Conservation (phyloP, 2,797 vertebrate genomes). For the Squalus acanthias region DNA sequence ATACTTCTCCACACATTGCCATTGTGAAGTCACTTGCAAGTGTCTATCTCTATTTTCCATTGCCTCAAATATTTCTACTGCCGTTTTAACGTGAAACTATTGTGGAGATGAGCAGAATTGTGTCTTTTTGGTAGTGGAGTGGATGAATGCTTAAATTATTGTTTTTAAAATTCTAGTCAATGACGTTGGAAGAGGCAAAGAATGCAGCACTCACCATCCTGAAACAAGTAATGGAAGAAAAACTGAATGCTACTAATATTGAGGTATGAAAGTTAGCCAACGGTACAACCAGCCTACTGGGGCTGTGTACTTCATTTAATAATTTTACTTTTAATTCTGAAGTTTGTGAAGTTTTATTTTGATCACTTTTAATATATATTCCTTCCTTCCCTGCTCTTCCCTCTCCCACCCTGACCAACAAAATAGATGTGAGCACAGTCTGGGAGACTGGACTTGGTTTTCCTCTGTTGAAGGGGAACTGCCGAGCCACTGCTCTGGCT, state of each 20-base stretch:
- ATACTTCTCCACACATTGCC: not conserved
- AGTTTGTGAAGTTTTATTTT: not conserved
- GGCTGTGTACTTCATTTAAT: not conserved
- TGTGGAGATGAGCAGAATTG: not conserved
- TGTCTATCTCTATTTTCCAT: not conserved
- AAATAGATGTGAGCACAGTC: not conserved
- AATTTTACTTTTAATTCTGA: not conserved
- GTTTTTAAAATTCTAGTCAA: constrained; percentile 69
- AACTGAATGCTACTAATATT: constrained; percentile 96
- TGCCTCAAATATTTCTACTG: not conserved
- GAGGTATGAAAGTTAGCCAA: constrained; percentile 65
- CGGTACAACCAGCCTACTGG: not conserved
- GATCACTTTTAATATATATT: not conserved
- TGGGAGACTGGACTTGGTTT: not conserved
- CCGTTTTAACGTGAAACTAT: not conserved
- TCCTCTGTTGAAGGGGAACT: not conserved
- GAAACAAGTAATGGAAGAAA: constrained; percentile 99
- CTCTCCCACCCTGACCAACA: not conserved
- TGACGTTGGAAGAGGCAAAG: constrained; percentile 98
- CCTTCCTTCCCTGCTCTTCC: not conserved
- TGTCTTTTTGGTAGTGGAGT: not conserved
- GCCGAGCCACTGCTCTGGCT: not conserved
- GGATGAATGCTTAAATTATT: not conserved
- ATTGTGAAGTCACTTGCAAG: not conserved
- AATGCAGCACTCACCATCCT: constrained; percentile 96